Base-by-base conservation (phyloP, 1,140 invertebrate genomes). In the Aphelinus atriplicis region DNA sequence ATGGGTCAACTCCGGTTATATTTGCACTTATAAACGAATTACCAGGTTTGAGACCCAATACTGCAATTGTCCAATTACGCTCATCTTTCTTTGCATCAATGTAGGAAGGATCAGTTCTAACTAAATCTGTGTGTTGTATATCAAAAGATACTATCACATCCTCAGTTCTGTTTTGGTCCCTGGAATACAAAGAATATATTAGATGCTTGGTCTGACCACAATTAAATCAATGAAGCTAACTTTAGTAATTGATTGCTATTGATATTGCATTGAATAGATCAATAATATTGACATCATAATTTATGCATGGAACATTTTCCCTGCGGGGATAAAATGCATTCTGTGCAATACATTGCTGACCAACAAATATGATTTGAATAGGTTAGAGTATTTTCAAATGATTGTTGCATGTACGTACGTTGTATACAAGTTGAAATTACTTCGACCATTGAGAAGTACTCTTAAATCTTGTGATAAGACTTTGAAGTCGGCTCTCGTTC, bases 1-100 rank as follows among this genome's bases (percentile, higher is more conserved):
- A 80, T 77, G 83, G 79, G 78, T 88, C 85, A 45, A 55, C 68
- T 2, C 89, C 89, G 1, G 87, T 89, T 48, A 89, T 87, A 80
- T 90, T 90, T 65, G 89, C 87, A 7, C 84, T 89, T 7, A 92
- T 81, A 55, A 90, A 87, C 0, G 90, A 87, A 75, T 90, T 89
- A 71, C 92, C 92, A 4, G 91, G 89, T 53, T 83, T 88, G 1
- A 88, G 83, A 42, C 90, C 91, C 10, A 88, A 88, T 53, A 92
- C 87, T 74, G 84, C 84, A 72, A 92, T 88, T 58, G 88, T 85
- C 79, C 90, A 87, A 46, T 87, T 84, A 0, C 6, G 48, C 70
- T 71, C 26, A 55, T 7, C 50, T 51, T 55, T 56, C 47, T 75
- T 58, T 43, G 65, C 55, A 56, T 61, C 77, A 75, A 87, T 76